phyloP scores from a whole-genome alignment of 2,888 invertebrate genomes.

The Folsomia candida region DNA sequence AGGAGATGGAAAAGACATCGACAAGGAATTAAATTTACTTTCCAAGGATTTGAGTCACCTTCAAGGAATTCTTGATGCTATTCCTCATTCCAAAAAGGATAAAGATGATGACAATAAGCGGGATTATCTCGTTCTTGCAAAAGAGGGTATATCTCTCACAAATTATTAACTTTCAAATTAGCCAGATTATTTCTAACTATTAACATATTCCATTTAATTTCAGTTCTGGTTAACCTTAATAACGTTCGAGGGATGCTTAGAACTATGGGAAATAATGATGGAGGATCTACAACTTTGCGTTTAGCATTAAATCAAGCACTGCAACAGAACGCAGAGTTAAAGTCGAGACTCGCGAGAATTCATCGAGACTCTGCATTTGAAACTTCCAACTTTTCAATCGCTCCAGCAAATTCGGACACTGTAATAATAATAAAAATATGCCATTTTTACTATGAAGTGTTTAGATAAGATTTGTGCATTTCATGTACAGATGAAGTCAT shows the following conservation, averaged over 20 bases:
- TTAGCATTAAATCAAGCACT: conserved; percentile 65
- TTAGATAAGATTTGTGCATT: no score
- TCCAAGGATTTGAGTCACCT: conserved; percentile 70
- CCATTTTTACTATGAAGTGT: not conserved
- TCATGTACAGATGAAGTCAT: conserved; percentile 53
- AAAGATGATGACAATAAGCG: conserved; percentile 56
- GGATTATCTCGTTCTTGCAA: conserved; percentile 68
- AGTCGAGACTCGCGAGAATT: conserved; percentile 55
- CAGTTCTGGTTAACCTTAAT: conserved; percentile 48
- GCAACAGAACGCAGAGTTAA: conserved; percentile 73
- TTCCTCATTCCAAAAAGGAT: conserved; percentile 51
- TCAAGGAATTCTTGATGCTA: conserved; percentile 61
- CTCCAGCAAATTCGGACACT: conserved; percentile 51
- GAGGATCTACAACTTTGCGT: conserved; percentile 58
- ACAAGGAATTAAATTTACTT: conserved; percentile 65
- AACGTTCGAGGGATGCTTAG: conserved; percentile 46
- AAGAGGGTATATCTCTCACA: conserved; percentile 59
- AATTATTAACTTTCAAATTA: not conserved
- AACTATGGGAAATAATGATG: conserved; percentile 44
- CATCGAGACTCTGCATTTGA: conserved; percentile 55
- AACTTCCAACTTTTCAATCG: conserved; percentile 57
- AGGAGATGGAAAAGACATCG: conserved; percentile 54
- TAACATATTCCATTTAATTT: not conserved
- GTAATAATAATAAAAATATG: not conserved
- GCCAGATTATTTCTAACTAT: not conserved